These are phyloP conservation scores for Candoia aspera DNA, from an alignment of 2,113 vertebrate genomes.

Conservation along the genomic window DNA sequence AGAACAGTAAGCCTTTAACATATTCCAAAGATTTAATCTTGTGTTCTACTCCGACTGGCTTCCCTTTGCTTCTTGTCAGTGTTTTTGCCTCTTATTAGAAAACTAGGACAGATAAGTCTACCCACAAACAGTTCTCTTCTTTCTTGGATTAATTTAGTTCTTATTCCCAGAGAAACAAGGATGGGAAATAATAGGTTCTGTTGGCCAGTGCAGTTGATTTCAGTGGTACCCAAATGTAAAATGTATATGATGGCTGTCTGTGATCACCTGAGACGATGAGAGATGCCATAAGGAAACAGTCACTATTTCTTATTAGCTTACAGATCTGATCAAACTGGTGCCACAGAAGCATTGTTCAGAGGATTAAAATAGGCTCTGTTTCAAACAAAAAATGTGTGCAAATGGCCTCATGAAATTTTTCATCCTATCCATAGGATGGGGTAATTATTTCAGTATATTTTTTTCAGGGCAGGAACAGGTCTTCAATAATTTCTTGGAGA, in stretches of 20 bases:
- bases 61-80: background rate
- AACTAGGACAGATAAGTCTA: background rate
- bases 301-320: background rate
- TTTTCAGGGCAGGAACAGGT: background rate
- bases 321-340: background rate
- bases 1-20: background rate
- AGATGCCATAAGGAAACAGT: background rate
- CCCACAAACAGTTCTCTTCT: background rate
- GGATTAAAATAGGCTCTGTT: background rate
- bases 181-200: background rate
- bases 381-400: background rate
- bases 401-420: background rate
- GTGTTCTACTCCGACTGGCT: background rate
- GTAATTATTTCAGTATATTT: background rate
- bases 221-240: background rate
- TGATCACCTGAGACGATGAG: background rate
- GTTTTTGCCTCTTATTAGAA: background rate
- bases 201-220: background rate
- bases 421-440: background rate
- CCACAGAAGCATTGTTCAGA: background rate
- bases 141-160: background rate
- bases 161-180: background rate
- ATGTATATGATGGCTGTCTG: background rate
- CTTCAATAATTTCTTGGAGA: background rate
- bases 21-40: background rate